These are phyloP conservation scores for Eupristina koningsbergeri DNA, from an alignment of 1,140 invertebrate species.

Conservation along the genomic window DNA sequence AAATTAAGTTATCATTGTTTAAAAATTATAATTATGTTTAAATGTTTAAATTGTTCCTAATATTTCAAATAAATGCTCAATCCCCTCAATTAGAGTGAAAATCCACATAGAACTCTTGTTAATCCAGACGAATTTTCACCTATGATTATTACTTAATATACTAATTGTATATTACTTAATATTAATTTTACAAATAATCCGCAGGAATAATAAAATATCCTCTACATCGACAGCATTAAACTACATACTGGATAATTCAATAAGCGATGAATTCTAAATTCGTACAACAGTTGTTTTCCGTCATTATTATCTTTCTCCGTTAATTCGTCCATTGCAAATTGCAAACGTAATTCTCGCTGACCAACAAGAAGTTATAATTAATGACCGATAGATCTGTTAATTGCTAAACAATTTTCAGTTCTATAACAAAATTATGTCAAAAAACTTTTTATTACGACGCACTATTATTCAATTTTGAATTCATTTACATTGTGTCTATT, in stretches of 20 bases:
- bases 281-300: neutral
- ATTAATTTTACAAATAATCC: neutral
- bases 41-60: neutral
- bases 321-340: conserved; percentile 8
- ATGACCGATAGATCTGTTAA: neutral
- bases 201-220: neutral
- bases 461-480: neutral
- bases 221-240: neutral
- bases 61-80: neutral
- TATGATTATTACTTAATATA: neutral
- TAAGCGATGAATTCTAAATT: neutral
- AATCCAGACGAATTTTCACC: neutral
- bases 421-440: neutral
- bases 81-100: neutral
- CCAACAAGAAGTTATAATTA: conserved; percentile 25
- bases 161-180: neutral
- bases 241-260: conserved; percentile 1
- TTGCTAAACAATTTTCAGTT: neutral
- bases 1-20: too few relatives aligned
- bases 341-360: neutral
- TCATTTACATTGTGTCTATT: too few relatives aligned
- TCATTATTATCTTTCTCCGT: neutral
- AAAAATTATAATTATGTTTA: too few relatives aligned
- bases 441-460: neutral
- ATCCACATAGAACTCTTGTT: neutral